Conservation (phyloP, 2,888 invertebrate species). For the Phorcus lineatus region DNA sequence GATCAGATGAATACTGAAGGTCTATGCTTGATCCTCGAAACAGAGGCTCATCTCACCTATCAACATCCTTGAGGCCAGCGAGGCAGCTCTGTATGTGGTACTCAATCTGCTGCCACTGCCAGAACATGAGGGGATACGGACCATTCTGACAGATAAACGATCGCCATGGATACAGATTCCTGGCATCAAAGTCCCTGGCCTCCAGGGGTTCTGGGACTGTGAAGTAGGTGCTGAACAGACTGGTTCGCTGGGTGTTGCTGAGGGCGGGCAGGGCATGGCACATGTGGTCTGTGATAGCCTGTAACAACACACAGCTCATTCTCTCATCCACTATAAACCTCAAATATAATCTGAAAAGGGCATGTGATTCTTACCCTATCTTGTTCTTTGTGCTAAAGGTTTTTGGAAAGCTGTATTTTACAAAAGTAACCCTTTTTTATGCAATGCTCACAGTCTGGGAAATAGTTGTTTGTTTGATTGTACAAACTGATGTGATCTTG, state of each 20-base stretch:
- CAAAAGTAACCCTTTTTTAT: too few relatives aligned
- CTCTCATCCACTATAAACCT: too few relatives aligned
- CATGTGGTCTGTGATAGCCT: conserved; percentile 71
- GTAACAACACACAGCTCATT: neutral
- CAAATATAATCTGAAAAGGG: too few relatives aligned
- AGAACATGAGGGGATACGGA: conserved; percentile 68
- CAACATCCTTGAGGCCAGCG: conserved; percentile 73
- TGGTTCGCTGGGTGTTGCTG: conserved; percentile 67
- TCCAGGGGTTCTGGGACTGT: conserved; percentile 74
- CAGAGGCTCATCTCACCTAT: conserved; percentile 60
- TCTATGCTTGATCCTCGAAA: too few relatives aligned
- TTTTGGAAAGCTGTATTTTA: too few relatives aligned
- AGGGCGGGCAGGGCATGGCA: conserved; percentile 69
- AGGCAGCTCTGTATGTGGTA: conserved; percentile 72
- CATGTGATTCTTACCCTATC: too few relatives aligned
- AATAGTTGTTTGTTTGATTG: too few relatives aligned
- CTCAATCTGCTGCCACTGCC: conserved; percentile 72
- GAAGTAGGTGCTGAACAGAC: conserved; percentile 60
- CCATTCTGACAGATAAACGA: conserved; percentile 71
- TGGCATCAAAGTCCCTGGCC: conserved; percentile 65
- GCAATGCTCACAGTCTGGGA: too few relatives aligned
- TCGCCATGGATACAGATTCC: conserved; percentile 69
- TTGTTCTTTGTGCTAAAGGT: too few relatives aligned
- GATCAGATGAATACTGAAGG: too few relatives aligned
- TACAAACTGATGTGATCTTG: too few relatives aligned